Base-by-base conservation (phyloP, 2,797 vertebrate species). In the Anguilla megastoma region DNA sequence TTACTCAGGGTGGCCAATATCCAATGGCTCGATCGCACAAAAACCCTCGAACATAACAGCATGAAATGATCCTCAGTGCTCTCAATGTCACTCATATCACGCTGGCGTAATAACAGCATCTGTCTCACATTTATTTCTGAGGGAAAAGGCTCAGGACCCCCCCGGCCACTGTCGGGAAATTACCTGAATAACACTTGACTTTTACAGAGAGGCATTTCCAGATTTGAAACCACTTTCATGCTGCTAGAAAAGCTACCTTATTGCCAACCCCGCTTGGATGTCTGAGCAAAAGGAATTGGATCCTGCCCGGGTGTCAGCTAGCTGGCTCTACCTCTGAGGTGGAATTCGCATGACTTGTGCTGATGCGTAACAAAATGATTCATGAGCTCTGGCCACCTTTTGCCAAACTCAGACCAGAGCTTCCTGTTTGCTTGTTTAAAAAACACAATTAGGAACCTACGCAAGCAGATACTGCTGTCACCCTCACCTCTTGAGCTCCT, bases 51-150 rank as follows among this genome's bases (percentile, higher is more conserved):
- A 69, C 94, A 95, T 95, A 93, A 96, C 95, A 94, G 92, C 93
- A 91, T 95, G 92, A 95, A 95, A 96, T 96, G 96, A 96, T 94
- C 96, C 94, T 95, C 94, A 96, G 95, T 95, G 95, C 95, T 96
- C 94, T 94, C 95, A 95, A 96, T 95, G 95, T 96, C 94, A 96
- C 95, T 95, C 74, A 21, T 3, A 79, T 95, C 95, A 96, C 93
- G 95, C 95, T 95, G 94, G 94, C 95, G 92, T 94, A 96, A 96
- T 96, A 96, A 69, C 60, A 86, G 85, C 63, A 96, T 96, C 93
- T 90, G 92, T 94, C 94, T 95, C 94, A 36, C 74, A 79, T 36
- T 41, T 36, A 79, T 36, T 79, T 36, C 36, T 18, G 7, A 79
- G 18, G 33, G 36, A 79, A 79, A 79, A 79, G 33, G 5, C 74